Conservation (phyloP, 2,888 invertebrate species). For the Orthosia gracilis region DNA sequence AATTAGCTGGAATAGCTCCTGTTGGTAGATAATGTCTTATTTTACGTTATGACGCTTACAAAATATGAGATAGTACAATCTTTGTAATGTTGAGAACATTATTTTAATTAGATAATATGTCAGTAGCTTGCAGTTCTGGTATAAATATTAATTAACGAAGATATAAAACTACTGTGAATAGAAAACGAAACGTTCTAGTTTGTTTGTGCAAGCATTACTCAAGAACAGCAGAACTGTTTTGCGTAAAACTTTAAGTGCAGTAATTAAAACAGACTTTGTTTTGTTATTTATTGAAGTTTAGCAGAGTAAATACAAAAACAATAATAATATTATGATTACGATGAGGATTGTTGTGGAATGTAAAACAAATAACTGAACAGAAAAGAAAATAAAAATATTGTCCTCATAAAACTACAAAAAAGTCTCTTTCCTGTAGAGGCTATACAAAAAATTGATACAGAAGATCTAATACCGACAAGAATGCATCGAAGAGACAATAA, state of each 20-base stretch:
- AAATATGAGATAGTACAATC: slow-evolving; percentile 50
- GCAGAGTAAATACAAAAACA: slow-evolving; percentile 18
- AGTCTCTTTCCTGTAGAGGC: no score
- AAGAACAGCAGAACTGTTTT: slow-evolving; percentile 40
- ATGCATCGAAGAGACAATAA: background rate
- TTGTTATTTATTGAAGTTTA: slow-evolving; percentile 37
- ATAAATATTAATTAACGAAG: slow-evolving; percentile 19
- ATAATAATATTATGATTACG: background rate
- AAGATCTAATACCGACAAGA: background rate
- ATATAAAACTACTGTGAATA: slow-evolving; percentile 5
- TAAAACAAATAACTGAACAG: background rate
- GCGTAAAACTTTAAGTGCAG: slow-evolving; percentile 39
- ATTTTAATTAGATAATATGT: slow-evolving; percentile 47
- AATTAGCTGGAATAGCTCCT: slow-evolving; percentile 49
- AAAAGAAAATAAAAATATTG: background rate
- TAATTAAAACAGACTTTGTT: slow-evolving; percentile 38
- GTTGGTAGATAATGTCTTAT: slow-evolving; percentile 37
- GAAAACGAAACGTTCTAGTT: slow-evolving; percentile 20
- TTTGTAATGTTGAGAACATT: slow-evolving; percentile 32
- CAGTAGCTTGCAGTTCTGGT: slow-evolving; percentile 4
- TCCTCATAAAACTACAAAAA: background rate
- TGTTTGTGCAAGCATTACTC: slow-evolving; percentile 26
- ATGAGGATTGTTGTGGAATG: background rate
- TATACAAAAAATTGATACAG: background rate
- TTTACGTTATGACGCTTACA: slow-evolving; percentile 46